Conservation (phyloP, 2,888 invertebrate genomes). For the Amphipoea lucens region DNA sequence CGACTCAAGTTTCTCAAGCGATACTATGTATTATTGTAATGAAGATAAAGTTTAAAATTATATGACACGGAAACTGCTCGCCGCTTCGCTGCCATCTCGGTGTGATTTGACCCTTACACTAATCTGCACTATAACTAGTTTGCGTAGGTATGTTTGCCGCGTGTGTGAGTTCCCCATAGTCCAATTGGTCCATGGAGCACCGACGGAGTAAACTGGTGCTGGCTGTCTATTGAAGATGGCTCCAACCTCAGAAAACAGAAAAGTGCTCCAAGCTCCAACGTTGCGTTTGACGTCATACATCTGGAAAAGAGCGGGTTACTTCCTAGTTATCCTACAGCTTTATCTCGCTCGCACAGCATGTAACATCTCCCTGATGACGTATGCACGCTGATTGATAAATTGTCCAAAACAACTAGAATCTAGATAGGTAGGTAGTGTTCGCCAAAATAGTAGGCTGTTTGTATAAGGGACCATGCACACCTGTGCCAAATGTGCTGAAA, state of each 20-base stretch:
- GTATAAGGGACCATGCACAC: neutral
- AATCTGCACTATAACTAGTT: neutral
- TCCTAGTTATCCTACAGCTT: conserved; percentile 38
- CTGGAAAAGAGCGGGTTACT: conserved; percentile 28
- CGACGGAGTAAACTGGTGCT: conserved; percentile 1
- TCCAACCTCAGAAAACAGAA: neutral
- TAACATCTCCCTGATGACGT: conserved; percentile 9
- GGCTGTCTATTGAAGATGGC: neutral
- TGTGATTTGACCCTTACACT: too few species aligned
- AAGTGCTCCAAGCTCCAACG: conserved; percentile 1
- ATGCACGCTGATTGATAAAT: neutral
- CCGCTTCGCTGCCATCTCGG: too few species aligned
- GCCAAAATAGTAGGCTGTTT: neutral
- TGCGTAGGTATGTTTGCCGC: too few species aligned
- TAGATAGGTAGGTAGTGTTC: neutral
- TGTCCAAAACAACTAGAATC: conserved; percentile 9
- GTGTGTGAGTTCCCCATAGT: too few species aligned
- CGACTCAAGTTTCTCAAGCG: too few species aligned
- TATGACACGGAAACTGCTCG: too few species aligned
- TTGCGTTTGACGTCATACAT: conserved; percentile 22
- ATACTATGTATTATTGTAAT: too few species aligned
- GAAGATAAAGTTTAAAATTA: too few species aligned
- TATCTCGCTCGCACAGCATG: neutral
- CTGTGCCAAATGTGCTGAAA: conserved; percentile 7
- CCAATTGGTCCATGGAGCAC: too few species aligned